Conservation (phyloP, 1,140 invertebrate genomes). For the Bombus difficillimus region DNA sequence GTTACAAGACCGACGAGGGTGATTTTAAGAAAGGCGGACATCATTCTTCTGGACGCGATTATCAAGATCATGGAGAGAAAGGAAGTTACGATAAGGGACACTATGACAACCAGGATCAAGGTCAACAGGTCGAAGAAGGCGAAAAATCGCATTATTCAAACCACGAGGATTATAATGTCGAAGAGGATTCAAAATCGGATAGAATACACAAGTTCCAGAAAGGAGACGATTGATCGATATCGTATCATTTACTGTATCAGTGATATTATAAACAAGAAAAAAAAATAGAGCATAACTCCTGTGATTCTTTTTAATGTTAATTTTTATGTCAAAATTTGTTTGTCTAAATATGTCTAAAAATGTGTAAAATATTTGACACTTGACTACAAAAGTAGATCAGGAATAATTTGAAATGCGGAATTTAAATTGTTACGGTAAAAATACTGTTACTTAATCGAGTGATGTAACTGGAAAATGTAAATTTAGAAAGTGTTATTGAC, state of each 20-base stretch:
- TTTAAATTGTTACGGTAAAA: not conserved
- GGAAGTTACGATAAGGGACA: constrained; percentile 81
- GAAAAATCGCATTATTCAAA: constrained; percentile 75
- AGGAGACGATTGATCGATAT: constrained; percentile 38
- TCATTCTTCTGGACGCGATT: constrained; percentile 81
- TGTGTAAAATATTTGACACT: no score
- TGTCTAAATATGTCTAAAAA: no score
- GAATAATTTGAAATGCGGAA: not conserved
- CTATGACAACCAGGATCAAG: constrained; percentile 75
- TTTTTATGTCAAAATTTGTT: no score
- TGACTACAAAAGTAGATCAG: no score
- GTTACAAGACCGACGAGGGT: constrained; percentile 81
- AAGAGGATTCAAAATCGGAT: constrained; percentile 72
- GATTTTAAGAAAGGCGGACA: constrained; percentile 81
- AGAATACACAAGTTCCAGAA: constrained; percentile 79
- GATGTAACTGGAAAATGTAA: not conserved
- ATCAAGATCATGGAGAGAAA: constrained; percentile 78
- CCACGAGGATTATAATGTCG: constrained; percentile 78
- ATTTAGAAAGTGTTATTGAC: constrained; percentile 36
- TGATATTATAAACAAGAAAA: not conserved
- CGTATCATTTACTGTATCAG: not conserved
- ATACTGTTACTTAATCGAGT: not conserved
- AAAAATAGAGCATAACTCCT: no score
- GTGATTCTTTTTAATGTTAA: no score
- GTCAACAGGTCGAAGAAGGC: constrained; percentile 79